A percentile compares a stretch with the other conserved stretches of the same genome.
These are phyloP conservation scores for Heliconius melpomene DNA, from an alignment of 1,140 invertebrate genomes.

Conservation along the genomic window DNA sequence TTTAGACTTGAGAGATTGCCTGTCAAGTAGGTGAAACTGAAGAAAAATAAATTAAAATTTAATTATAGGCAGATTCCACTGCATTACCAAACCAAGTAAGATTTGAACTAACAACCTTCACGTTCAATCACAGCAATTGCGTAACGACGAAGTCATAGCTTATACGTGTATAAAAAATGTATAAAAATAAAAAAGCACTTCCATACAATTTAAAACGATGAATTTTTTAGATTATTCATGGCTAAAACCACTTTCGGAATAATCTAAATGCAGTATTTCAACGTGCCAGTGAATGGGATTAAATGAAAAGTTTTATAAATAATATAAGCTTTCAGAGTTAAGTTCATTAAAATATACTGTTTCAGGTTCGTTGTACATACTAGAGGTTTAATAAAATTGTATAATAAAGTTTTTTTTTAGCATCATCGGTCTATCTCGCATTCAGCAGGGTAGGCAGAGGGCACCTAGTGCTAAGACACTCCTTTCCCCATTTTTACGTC, in stretches of 20 bases:
- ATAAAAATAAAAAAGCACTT: neutral
- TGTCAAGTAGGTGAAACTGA: no score
- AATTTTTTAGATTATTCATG: constrained; percentile 14
- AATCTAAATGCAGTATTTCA: constrained; percentile 14
- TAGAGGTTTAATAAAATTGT: neutral
- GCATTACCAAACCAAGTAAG: no score
- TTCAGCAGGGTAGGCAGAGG: no score
- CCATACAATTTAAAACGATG: constrained; percentile 14
- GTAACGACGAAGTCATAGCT: no score
- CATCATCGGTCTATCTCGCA: no score
- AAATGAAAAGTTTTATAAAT: constrained; percentile 15
- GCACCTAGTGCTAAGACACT: no score
- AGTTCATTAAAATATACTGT: constrained; percentile 9
- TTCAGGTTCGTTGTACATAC: neutral
- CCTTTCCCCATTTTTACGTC: no score
- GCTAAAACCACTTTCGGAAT: constrained; percentile 6
- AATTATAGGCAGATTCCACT: no score
- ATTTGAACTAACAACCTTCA: no score
- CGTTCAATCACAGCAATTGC: no score
- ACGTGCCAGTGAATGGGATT: constrained; percentile 12
- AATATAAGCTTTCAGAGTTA: neutral
- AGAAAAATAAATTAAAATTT: no score
- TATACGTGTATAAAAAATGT: constrained; percentile 8
- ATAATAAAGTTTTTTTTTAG: neutral
- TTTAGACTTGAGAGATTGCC: no score